Conservation (phyloP, 1,140 invertebrate species). For the Maconellicoccus hirsutus region DNA sequence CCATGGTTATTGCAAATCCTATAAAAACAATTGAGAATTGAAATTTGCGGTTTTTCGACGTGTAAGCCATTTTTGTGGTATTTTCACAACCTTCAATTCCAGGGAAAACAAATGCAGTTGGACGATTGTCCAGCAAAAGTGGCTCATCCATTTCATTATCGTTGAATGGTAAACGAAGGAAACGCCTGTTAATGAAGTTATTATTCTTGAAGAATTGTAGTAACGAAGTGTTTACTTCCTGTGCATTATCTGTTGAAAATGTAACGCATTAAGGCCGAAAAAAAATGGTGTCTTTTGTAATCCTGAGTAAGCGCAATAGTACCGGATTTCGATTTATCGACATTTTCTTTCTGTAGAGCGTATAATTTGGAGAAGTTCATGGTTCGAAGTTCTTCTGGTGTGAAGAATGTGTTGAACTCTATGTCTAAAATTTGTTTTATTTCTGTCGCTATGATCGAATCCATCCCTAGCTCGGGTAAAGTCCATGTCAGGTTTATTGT, state of each 20-base stretch:
- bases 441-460: neutral
- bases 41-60: neutral
- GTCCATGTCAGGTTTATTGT: neutral
- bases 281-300: neutral
- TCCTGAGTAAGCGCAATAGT: too few relatives aligned
- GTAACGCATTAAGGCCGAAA: neutral
- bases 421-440: neutral
- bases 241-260: neutral
- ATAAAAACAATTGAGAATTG: slow-evolving; percentile 61
- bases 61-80: neutral
- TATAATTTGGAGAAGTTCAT: neutral
- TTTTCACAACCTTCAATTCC: neutral
- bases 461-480: neutral
- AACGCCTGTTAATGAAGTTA: neutral
- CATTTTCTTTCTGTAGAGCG: neutral
- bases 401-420: neutral
- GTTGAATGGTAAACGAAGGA: neutral
- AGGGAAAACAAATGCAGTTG: neutral
- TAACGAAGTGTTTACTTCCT: neutral
- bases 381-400: neutral
- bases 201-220: neutral
- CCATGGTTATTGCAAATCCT: slow-evolving; percentile 44
- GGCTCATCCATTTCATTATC: neutral
- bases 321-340: neutral
- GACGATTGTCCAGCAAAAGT: neutral